Evolutionary conservation across 2,888 invertebrate species (phyloP).

Genomic region (Anagyrus pseudococci): DNA sequence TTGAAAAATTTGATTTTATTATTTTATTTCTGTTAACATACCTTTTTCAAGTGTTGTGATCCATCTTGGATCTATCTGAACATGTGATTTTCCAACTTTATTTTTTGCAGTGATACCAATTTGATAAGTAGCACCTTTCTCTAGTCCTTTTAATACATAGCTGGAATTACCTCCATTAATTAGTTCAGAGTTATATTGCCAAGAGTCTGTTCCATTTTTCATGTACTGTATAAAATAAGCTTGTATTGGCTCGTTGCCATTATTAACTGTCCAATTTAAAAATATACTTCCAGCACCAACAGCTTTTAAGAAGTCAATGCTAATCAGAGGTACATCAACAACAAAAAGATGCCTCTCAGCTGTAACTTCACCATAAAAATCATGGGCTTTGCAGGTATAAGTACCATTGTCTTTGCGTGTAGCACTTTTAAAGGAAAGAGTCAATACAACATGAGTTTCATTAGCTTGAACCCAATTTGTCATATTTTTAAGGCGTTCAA

Average conservation of each 20-base stretch:
- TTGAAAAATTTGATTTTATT: no score
- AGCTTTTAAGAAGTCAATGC: constrained; percentile 75
- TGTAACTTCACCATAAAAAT: constrained; percentile 62
- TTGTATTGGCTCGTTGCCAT: constrained; percentile 75
- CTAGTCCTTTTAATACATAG: constrained; percentile 72
- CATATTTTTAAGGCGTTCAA: constrained; percentile 56
- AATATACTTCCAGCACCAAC: constrained; percentile 79
- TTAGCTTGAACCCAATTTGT: constrained; percentile 62
- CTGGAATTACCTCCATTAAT: constrained; percentile 73
- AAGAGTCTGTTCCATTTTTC: constrained; percentile 65
- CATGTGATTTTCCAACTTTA: constrained; percentile 67
- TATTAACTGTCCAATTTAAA: constrained; percentile 82
- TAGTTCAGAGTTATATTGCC: constrained; percentile 67
- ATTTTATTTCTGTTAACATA: constrained; percentile 39
- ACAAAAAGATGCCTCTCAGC: constrained; percentile 67
- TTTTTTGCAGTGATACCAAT: constrained; percentile 75
- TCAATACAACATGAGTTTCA: constrained; percentile 68
- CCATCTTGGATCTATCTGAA: constrained; percentile 64
- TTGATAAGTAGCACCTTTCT: constrained; percentile 72
- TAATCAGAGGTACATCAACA: constrained; percentile 74
- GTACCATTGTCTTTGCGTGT: constrained; percentile 78
- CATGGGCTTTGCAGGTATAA: constrained; percentile 62
- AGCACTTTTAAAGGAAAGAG: constrained; percentile 66
- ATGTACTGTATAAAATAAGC: constrained; percentile 67
- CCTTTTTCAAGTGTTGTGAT: constrained; percentile 70